Evolutionary conservation across 2,797 vertebrate species (phyloP).

Genomic region (Odontamblyopus lacepedii): DNA sequence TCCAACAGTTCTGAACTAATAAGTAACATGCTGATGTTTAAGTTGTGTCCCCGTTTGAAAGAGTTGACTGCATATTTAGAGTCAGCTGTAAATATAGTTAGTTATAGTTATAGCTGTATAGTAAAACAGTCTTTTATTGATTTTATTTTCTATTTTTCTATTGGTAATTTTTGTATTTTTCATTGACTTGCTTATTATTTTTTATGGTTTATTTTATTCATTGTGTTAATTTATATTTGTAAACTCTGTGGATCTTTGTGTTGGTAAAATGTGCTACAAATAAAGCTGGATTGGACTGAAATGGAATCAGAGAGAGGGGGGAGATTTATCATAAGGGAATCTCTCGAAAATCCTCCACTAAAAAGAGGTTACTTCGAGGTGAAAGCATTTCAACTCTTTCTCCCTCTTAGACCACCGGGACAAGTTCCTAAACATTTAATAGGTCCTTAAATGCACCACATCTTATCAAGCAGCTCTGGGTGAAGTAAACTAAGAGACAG

Average conservation of each 20-base stretch:
- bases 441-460: constrained; percentile 49
- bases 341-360: background rate
- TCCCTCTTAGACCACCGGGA: constrained; percentile 25
- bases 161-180: too few relatives aligned
- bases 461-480: constrained; percentile 44
- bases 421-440: constrained; percentile 55
- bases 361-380: background rate
- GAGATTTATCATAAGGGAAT: background rate
- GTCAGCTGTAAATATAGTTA: background rate
- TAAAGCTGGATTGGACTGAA: too few relatives aligned
- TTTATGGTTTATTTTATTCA: too few relatives aligned
- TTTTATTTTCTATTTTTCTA: too few relatives aligned
- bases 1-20: background rate
- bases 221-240: too few relatives aligned
- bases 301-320: too few relatives aligned
- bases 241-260: too few relatives aligned
- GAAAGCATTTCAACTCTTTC: constrained; percentile 17
- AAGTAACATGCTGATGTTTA: background rate
- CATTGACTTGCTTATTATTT: too few relatives aligned
- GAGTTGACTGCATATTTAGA: too few relatives aligned
- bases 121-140: too few relatives aligned
- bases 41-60: background rate
- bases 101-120: too few relatives aligned
- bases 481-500: constrained; percentile 55
- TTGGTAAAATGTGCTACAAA: too few relatives aligned